Percentiles rank a stretch among this genome's conserved stretches.
These are phyloP conservation scores for Aporrectodea caliginosa DNA, from an alignment of 1,140 invertebrate species.

Conservation along the genomic window DNA sequence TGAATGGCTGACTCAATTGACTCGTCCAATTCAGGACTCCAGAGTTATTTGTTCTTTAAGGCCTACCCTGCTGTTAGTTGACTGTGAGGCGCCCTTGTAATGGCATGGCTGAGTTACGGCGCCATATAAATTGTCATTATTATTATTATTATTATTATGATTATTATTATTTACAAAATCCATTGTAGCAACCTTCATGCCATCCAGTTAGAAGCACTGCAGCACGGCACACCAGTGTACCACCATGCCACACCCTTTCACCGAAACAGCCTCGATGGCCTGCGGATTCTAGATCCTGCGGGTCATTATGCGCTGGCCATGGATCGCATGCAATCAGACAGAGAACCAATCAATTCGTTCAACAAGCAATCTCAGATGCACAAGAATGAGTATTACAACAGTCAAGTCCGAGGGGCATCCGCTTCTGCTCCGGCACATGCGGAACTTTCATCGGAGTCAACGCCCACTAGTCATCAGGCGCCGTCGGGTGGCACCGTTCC, in stretches of 20 bases:
- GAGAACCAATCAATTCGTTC: neutral
- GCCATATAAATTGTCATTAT: too few relatives aligned
- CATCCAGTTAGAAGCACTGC: neutral
- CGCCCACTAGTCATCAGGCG: too few relatives aligned
- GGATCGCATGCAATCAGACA: neutral
- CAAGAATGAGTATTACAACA: constrained; percentile 1
- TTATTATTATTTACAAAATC: too few relatives aligned
- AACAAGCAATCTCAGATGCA: neutral
- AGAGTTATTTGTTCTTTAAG: too few relatives aligned
- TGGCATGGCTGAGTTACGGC: too few relatives aligned
- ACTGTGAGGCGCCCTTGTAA: too few relatives aligned
- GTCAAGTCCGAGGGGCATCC: neutral
- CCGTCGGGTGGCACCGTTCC: neutral
- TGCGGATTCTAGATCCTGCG: neutral
- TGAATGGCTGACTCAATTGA: too few relatives aligned
- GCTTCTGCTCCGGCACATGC: neutral
- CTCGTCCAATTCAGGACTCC: too few relatives aligned
- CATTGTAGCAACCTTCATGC: neutral
- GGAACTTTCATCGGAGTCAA: too few relatives aligned
- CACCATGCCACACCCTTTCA: neutral
- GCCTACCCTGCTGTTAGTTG: too few relatives aligned
- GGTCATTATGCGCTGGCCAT: neutral
- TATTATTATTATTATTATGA: too few relatives aligned
- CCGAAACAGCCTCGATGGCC: neutral
- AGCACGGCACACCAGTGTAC: neutral